phyloP scores from a whole-genome alignment of 2,888 invertebrate genomes.

The Netelia virgata region DNA sequence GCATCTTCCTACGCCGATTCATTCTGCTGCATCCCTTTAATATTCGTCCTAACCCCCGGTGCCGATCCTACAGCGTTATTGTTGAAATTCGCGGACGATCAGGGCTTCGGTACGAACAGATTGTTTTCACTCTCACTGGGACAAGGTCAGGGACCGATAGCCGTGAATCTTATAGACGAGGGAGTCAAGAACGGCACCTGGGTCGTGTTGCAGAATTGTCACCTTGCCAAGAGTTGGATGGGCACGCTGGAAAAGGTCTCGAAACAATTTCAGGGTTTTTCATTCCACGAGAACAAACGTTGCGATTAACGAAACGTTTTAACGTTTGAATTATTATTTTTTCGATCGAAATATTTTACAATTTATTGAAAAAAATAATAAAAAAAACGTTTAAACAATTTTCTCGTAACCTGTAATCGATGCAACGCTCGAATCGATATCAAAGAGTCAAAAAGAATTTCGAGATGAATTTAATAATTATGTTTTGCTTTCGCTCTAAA shows the following conservation, averaged over 20 bases:
- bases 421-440: background rate
- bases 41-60: conserved; percentile 96
- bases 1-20: conserved; percentile 94
- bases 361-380: background rate
- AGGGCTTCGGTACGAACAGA: conserved; percentile 92
- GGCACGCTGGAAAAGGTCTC: conserved; percentile 93
- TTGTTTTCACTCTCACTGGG: conserved; percentile 94
- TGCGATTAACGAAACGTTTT: too few species aligned
- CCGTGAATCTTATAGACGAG: conserved; percentile 93
- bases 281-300: background rate
- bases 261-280: conserved; percentile 21
- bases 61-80: conserved; percentile 96
- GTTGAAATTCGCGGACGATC: conserved; percentile 97
- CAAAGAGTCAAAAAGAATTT: background rate
- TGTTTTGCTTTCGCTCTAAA: too few species aligned
- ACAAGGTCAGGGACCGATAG: conserved; percentile 97
- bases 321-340: background rate
- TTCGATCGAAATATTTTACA: background rate
- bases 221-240: conserved; percentile 98
- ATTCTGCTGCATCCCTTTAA: conserved; percentile 93
- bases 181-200: conserved; percentile 95
- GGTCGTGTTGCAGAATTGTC: conserved; percentile 98
- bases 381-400: background rate
- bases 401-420: background rate
- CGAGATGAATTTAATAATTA: background rate